These are phyloP conservation scores for Odontomachus brunneus DNA, from an alignment of 1,140 invertebrate species.

Conservation along the genomic window DNA sequence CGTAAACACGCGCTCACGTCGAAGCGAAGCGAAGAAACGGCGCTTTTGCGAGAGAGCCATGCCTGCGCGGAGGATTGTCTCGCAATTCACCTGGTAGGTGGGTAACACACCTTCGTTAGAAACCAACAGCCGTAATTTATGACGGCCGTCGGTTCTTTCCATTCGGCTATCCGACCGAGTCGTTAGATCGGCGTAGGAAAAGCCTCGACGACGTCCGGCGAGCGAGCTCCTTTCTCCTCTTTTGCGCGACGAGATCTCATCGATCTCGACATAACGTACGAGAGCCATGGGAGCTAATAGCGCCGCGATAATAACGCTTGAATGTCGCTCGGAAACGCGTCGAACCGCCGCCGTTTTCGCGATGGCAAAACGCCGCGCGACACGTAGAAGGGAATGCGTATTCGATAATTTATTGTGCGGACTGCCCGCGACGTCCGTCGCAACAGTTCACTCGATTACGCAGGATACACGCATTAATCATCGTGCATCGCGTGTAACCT, in stretches of 20 bases:
- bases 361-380: constrained; percentile 20
- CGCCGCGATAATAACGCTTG: constrained; percentile 2
- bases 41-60: constrained; percentile 58
- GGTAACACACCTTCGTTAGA: constrained; percentile 67
- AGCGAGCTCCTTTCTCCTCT: constrained; percentile 14
- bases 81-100: constrained; percentile 64
- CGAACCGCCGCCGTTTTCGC: neutral
- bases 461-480: constrained; percentile 52
- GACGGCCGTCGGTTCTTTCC: constrained; percentile 34
- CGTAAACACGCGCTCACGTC: constrained; percentile 50
- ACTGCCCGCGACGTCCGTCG: constrained; percentile 11
- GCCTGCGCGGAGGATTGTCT: constrained; percentile 63
- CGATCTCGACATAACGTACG: constrained; percentile 1
- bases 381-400: neutral
- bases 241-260: neutral
- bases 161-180: constrained; percentile 32
- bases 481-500: constrained; percentile 45
- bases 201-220: constrained; percentile 23
- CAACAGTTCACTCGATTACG: constrained; percentile 46
- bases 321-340: neutral
- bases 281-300: neutral
- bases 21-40: constrained; percentile 69
- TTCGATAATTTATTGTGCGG: constrained; percentile 31
- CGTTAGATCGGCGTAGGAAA: constrained; percentile 37
- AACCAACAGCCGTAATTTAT: constrained; percentile 63